Percentiles rank a stretch among this genome's conserved stretches.
phyloP scores from a whole-genome alignment of 2,797 vertebrate genomes.

The Enteromius paludinosus region DNA sequence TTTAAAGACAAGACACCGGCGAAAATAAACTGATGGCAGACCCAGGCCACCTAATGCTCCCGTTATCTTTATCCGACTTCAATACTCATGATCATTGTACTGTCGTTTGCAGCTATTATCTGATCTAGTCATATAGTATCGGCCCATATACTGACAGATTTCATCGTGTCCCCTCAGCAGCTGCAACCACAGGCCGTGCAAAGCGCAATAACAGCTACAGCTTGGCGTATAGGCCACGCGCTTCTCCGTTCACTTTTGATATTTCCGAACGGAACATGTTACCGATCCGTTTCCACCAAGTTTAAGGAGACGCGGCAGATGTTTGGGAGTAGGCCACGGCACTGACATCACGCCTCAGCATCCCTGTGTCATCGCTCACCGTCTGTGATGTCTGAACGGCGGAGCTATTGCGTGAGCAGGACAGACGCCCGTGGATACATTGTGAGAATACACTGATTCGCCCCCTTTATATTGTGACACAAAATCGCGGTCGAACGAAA shows the following conservation, averaged over 20 bases:
- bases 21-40: background rate
- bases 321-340: conserved; percentile 73
- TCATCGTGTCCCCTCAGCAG: conserved; percentile 9
- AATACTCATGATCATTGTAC: background rate
- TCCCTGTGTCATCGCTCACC: conserved; percentile 50
- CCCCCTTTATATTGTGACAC: conserved; percentile 26
- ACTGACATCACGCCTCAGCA: conserved; percentile 68
- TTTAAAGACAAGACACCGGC: background rate
- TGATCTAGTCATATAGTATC: background rate
- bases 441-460: conserved; percentile 61
- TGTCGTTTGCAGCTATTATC: background rate
- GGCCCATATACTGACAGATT: conserved; percentile 8
- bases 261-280: background rate
- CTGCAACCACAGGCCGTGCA: background rate
- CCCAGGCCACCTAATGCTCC: background rate
- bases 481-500: conserved; percentile 61
- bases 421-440: conserved; percentile 61
- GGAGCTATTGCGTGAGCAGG: conserved; percentile 63
- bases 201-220: conserved; percentile 5
- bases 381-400: conserved; percentile 72
- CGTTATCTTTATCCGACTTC: background rate
- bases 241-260: background rate
- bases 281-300: conserved; percentile 52
- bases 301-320: conserved; percentile 69
- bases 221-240: background rate